Evolutionary conservation across 2,888 invertebrate genomes (phyloP).

Genomic region (Gerosis bhagava): DNA sequence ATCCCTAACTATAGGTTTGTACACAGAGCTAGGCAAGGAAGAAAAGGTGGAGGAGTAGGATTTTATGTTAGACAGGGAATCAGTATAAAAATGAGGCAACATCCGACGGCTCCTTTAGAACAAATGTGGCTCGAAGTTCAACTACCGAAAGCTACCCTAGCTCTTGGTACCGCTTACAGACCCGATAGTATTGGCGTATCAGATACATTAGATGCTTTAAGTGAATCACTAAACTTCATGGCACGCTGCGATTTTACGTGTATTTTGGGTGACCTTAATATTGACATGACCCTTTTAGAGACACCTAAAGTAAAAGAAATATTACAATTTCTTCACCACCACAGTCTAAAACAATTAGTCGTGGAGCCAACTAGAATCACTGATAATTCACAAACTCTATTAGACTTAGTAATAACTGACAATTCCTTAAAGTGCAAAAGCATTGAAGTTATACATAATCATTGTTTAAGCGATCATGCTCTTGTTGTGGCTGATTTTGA

Average conservation of each 20-base stretch:
- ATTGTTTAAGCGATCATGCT: slow-evolving; percentile 20
- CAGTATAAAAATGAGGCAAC: neutral
- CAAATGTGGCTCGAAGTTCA: slow-evolving; percentile 8
- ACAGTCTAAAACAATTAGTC: too few species aligned
- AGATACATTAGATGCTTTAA: slow-evolving; percentile 8
- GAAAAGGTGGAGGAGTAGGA: slow-evolving; percentile 9
- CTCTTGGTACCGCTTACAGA: slow-evolving; percentile 17
- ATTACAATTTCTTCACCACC: too few species aligned
- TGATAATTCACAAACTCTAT: too few species aligned
- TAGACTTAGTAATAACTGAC: slow-evolving; percentile 4
- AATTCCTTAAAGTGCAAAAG: neutral
- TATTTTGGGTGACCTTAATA: neutral
- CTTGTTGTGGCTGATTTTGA: slow-evolving; percentile 6
- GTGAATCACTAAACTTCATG: slow-evolving; percentile 4
- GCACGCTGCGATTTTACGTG: neutral
- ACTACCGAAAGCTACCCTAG: neutral
- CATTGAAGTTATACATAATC: slow-evolving; percentile 2
- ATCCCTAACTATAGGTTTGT: slow-evolving; percentile 4
- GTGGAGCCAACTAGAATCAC: too few species aligned
- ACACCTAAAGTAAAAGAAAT: too few species aligned
- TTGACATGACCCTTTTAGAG: neutral
- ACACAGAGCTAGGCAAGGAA: neutral
- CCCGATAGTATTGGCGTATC: slow-evolving; percentile 5
- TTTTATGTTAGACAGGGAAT: slow-evolving; percentile 5
- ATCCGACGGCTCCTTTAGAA: neutral